Conservation (phyloP, 2,888 invertebrate species). For the Cartodere bifasciata region DNA sequence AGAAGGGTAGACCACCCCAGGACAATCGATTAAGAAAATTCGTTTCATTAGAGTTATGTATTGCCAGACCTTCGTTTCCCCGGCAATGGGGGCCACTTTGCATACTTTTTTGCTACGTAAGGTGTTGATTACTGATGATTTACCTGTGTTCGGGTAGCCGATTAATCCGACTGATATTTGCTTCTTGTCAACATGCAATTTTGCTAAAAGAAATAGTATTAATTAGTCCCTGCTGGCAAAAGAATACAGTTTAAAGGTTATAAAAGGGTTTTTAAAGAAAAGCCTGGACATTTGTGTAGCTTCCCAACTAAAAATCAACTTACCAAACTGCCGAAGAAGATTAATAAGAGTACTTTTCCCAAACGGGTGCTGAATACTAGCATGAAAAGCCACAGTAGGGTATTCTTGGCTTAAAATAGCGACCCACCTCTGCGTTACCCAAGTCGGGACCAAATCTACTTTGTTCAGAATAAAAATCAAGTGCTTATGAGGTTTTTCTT, state of each 20-base stretch:
- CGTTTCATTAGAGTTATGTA: conserved; percentile 96
- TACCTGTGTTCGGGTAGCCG: conserved; percentile 98
- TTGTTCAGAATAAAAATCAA: conserved; percentile 95
- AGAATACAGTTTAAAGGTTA: conserved; percentile 2
- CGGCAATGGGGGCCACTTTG: conserved; percentile 97
- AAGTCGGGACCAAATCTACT: conserved; percentile 90
- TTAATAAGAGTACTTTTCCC: conserved; percentile 96
- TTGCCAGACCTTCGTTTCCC: conserved; percentile 98
- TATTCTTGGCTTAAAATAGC: conserved; percentile 86
- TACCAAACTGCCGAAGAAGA: conserved; percentile 80
- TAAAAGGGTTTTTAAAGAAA: too few species aligned
- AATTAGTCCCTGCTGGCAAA: conserved; percentile 1
- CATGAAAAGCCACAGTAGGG: conserved; percentile 97
- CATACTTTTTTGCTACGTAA: conserved; percentile 94
- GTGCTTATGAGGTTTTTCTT: conserved; percentile 95
- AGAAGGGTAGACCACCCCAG: conserved; percentile 95
- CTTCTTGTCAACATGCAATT: conserved; percentile 90
- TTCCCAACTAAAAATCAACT: conserved; percentile 26
- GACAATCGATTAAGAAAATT: conserved; percentile 97
- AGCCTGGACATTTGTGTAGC: too few species aligned
- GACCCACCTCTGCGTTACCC: conserved; percentile 98
- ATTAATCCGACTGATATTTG: conserved; percentile 99
- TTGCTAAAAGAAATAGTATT: conserved; percentile 30
- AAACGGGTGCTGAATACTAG: conserved; percentile 96
- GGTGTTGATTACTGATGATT: conserved; percentile 97